These are phyloP conservation scores for Syritta pipiens DNA, from an alignment of 2,888 invertebrate species.

Conservation along the genomic window DNA sequence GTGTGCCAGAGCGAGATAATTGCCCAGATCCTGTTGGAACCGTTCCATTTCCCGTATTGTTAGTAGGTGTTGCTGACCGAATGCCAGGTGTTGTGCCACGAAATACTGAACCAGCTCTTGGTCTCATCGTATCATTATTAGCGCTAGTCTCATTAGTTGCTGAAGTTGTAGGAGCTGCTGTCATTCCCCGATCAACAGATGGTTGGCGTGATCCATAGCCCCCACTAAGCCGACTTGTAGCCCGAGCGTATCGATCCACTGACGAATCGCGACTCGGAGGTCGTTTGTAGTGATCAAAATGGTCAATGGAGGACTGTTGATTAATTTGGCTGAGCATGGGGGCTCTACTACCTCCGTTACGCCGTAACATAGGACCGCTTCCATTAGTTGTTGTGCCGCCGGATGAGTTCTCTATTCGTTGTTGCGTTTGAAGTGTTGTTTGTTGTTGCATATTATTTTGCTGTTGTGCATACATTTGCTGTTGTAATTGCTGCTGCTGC, in stretches of 20 bases:
- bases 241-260: conserved; percentile 89
- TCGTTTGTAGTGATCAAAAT: conserved; percentile 96
- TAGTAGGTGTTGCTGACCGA: conserved; percentile 70
- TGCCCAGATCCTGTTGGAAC: conserved; percentile 80
- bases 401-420: conserved; percentile 69
- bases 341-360: conserved; percentile 81
- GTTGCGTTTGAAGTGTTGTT: too few relatives aligned
- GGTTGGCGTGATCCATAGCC: conserved; percentile 86
- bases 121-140: conserved; percentile 72
- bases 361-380: conserved; percentile 76
- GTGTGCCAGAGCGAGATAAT: conserved; percentile 81
- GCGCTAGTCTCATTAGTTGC: conserved; percentile 50
- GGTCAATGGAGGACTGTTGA: conserved; percentile 88
- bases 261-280: conserved; percentile 93
- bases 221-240: conserved; percentile 82
- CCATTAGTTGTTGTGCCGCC: conserved; percentile 73
- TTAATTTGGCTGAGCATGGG: conserved; percentile 79
- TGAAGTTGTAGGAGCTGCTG: conserved; percentile 72
- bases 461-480: conserved; percentile 22
- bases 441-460: conserved; percentile 57
- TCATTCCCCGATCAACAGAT: conserved; percentile 85
- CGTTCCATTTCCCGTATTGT: conserved; percentile 83
- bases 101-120: conserved; percentile 81
- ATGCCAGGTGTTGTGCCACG: conserved; percentile 79
- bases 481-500: conserved; percentile 72